Conservation (phyloP, 2,888 invertebrate species). For the Eremobia ochroleuca region DNA sequence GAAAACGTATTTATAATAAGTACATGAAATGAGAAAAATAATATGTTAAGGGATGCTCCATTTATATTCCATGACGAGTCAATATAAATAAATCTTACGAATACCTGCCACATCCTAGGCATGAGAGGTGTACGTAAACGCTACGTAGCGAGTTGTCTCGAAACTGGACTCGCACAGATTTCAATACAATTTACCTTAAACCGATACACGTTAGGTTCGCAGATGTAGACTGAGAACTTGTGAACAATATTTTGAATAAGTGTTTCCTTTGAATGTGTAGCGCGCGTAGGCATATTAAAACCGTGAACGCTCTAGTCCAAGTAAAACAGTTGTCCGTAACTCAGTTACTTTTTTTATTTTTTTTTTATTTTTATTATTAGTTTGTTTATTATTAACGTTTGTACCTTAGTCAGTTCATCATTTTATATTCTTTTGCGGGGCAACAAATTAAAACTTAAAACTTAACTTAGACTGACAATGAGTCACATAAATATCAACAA, state of each 20-base stretch:
- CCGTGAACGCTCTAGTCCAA: too few relatives aligned
- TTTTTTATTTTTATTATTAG: too few relatives aligned
- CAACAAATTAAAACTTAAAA: too few relatives aligned
- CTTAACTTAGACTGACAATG: too few relatives aligned
- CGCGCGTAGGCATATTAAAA: too few relatives aligned
- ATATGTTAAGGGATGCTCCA: neutral
- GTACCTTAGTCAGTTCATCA: too few relatives aligned
- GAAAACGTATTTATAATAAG: neutral
- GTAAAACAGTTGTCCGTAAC: too few relatives aligned
- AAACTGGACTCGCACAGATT: conserved; percentile 71
- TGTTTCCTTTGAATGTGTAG: neutral
- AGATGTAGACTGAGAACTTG: conserved; percentile 50
- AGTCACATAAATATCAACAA: neutral
- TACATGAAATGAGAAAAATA: neutral
- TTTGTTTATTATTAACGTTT: too few relatives aligned
- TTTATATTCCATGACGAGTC: neutral
- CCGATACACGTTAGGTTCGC: conserved; percentile 56
- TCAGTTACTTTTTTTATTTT: too few relatives aligned
- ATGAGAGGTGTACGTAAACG: conserved; percentile 2
- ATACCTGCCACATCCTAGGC: neutral
- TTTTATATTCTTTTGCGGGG: too few relatives aligned
- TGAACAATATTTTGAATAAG: neutral
- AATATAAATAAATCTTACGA: neutral
- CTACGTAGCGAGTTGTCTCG: neutral
- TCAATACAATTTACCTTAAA: conserved; percentile 75